Evolutionary conservation across 2,888 invertebrate genomes (phyloP).

Genomic region (Hedychridium roseum): DNA sequence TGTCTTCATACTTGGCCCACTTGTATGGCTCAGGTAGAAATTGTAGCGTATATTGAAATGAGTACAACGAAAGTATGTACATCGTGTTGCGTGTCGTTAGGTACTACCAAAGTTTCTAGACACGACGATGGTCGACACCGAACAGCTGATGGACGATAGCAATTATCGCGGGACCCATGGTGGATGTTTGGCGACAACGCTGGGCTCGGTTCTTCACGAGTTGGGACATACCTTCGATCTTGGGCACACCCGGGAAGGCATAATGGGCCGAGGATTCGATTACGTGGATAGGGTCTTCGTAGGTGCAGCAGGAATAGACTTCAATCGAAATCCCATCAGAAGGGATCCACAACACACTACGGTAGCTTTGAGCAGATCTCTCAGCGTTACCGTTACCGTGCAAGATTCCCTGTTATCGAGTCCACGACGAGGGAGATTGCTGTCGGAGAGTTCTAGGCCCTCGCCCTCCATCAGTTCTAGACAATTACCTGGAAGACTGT

Average conservation of each 20-base stretch:
- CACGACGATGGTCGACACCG: conserved; percentile 73
- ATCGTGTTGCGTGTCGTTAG: conserved; percentile 5
- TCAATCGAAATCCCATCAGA: conserved; percentile 69
- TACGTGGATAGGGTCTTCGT: conserved; percentile 81
- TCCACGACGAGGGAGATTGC: conserved; percentile 64
- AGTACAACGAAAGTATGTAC: no score
- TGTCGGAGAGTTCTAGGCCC: conserved; percentile 66
- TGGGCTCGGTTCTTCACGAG: conserved; percentile 93
- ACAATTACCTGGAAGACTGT: conserved; percentile 49
- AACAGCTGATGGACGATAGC: conserved; percentile 87
- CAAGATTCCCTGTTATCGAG: conserved; percentile 67
- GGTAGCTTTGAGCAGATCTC: conserved; percentile 69
- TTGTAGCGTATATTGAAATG: no score
- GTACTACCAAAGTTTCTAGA: conserved; percentile 72
- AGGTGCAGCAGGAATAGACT: conserved; percentile 69
- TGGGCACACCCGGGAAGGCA: conserved; percentile 88
- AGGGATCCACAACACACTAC: conserved; percentile 72
- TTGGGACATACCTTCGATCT: conserved; percentile 93
- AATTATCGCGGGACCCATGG: conserved; percentile 87
- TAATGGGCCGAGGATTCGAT: conserved; percentile 93
- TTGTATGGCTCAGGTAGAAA: conserved; percentile 69
- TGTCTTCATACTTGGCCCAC: conserved; percentile 92
- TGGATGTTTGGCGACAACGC: conserved; percentile 87
- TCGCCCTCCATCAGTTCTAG: conserved; percentile 65
- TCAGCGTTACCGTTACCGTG: conserved; percentile 72